Conservation (phyloP, 2,888 invertebrate genomes). For the Drosophila flavopinicola region DNA sequence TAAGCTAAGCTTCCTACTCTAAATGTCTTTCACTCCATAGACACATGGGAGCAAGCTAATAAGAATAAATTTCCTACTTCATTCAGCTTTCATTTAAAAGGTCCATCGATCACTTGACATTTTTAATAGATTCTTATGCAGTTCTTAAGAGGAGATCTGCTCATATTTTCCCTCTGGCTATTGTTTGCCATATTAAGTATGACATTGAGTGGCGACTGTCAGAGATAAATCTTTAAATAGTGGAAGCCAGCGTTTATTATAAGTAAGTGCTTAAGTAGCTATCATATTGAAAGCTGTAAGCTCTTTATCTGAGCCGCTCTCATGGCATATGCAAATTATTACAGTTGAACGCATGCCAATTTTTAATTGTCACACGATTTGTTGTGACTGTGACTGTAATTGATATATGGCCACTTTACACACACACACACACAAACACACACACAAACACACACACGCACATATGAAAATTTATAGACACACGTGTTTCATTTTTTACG, state of each 20-base stretch:
- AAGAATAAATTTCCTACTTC: neutral
- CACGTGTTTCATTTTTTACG: constrained; percentile 60
- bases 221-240: constrained; percentile 25
- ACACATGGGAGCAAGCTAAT: neutral
- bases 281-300: constrained; percentile 32
- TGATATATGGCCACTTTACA: constrained; percentile 64
- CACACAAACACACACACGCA: constrained; percentile 1
- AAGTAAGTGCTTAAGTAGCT: constrained; percentile 18
- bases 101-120: neutral
- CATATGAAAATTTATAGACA: constrained; percentile 44
- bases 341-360: constrained; percentile 64
- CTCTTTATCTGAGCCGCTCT: constrained; percentile 66
- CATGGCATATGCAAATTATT: constrained; percentile 66
- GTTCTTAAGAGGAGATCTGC: neutral
- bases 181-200: constrained; percentile 29
- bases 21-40: neutral
- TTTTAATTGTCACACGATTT: constrained; percentile 75
- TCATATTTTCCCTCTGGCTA: neutral
- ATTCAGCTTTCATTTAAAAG: neutral
- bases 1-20: constrained; percentile 2
- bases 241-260: constrained; percentile 29
- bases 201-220: constrained; percentile 36
- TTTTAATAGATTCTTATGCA: neutral
- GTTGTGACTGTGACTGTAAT: constrained; percentile 75
- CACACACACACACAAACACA: constrained; percentile 20